A percentile compares a stretch with the other conserved stretches of the same genome.
These are phyloP conservation scores for Brotogeris chrysoptera DNA, from an alignment of 2,797 vertebrate genomes.

Conservation along the genomic window DNA sequence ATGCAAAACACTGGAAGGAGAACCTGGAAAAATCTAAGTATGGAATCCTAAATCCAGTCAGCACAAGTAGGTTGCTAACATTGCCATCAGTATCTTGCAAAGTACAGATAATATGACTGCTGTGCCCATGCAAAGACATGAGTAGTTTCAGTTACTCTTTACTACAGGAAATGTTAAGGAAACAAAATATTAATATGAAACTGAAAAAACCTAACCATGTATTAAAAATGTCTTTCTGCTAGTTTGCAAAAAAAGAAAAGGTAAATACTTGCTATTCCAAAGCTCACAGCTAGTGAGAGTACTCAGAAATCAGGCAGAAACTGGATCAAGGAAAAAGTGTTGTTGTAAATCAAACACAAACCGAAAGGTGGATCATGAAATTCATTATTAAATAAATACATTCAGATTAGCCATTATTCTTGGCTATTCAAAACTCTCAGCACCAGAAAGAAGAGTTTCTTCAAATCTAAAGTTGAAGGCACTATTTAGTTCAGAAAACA, in stretches of 20 bases:
- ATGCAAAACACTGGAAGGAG: background rate
- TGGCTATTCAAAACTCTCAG: background rate
- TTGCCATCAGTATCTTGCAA: background rate
- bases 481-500: background rate
- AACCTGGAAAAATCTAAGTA: background rate
- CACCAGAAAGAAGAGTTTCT: background rate
- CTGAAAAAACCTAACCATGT: background rate
- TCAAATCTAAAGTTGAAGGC: background rate
- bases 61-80: background rate
- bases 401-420: background rate
- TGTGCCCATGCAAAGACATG: background rate
- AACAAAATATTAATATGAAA: background rate
- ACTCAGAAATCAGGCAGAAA: background rate
- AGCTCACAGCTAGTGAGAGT: background rate
- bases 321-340: background rate
- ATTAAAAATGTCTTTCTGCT: background rate
- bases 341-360: background rate
- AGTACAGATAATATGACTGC: background rate
- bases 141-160: background rate
- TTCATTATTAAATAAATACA: background rate
- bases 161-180: background rate
- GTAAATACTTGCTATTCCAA: background rate
- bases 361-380: background rate
- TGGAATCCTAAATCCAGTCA: background rate
- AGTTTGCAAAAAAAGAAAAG: background rate